Conservation (phyloP, 2,113 vertebrate species). For the Ptychochromis oligacanthus region DNA sequence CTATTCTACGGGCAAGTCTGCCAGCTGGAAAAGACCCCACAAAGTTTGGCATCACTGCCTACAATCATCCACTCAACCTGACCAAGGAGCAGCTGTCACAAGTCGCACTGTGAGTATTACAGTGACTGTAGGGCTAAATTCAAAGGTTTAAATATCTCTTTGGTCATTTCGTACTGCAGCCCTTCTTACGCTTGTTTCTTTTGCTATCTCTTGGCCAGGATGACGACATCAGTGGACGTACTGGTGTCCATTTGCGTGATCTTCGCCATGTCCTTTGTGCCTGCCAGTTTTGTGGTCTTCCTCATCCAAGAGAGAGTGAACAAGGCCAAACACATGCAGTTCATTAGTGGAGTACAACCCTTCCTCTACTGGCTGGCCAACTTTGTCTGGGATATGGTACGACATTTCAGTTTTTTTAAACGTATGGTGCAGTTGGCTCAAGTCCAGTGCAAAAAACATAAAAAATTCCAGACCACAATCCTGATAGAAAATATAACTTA, state of each 20-base stretch:
- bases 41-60: constrained; percentile 90
- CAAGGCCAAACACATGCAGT: constrained; percentile 98
- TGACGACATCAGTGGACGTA: constrained; percentile 98
- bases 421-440: not conserved
- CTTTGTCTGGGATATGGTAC: constrained; percentile 99
- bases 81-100: constrained; percentile 98
- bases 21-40: constrained; percentile 84
- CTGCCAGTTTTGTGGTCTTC: constrained; percentile 95
- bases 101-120: constrained; percentile 91
- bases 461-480: not conserved
- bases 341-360: constrained; percentile 97
- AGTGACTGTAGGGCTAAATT: not conserved
- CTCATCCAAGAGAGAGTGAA: constrained; percentile 97
- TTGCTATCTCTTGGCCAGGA: constrained; percentile 74
- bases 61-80: constrained; percentile 96
- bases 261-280: constrained; percentile 95
- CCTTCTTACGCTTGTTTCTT: not conserved
- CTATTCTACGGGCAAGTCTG: constrained; percentile 89
- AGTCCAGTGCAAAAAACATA: not conserved
- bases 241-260: constrained; percentile 94
- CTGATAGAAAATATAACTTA: not conserved
- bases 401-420: constrained; percentile 33
- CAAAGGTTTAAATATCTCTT: not conserved
- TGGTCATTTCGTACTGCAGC: not conserved
- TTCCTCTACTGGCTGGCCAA: constrained; percentile 97